phyloP scores from a whole-genome alignment of 2,113 vertebrate species.

The Myrmecophaga tridactyla region DNA sequence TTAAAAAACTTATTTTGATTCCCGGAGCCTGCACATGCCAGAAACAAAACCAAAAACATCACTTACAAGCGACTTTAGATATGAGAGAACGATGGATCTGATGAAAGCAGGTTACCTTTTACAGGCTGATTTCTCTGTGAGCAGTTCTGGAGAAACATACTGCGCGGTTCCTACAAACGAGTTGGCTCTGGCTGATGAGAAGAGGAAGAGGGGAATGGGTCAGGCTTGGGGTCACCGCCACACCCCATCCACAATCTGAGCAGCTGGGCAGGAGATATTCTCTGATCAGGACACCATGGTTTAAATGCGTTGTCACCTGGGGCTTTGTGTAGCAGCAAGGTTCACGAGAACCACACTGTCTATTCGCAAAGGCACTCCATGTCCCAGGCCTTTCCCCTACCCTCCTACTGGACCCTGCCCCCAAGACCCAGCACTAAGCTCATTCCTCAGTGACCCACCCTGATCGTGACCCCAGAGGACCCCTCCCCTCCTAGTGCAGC shows the following conservation, averaged over 20 bases:
- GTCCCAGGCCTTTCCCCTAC: neutral
- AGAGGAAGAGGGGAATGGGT: conserved; percentile 40
- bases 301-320: neutral
- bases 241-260: neutral
- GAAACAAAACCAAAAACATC: no score
- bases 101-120: conserved; percentile 90
- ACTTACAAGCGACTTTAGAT: neutral
- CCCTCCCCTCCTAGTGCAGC: neutral
- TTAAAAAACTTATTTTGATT: neutral
- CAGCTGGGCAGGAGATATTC: no score
- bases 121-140: conserved; percentile 99
- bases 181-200: conserved; percentile 93
- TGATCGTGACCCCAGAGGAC: neutral
- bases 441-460: neutral
- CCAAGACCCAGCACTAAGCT: neutral
- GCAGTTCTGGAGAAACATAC: conserved; percentile 97
- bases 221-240: neutral
- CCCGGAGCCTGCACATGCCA: no score
- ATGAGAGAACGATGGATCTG: neutral
- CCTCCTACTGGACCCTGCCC: neutral
- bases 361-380: neutral
- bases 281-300: neutral
- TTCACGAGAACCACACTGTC: no score
- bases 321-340: no score
- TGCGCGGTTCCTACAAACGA: conserved; percentile 99